Evolutionary conservation across 2,113 vertebrate species (phyloP), one percentile per base, ranked within the genome.

Genomic region (Ciconia maguari): DNA sequence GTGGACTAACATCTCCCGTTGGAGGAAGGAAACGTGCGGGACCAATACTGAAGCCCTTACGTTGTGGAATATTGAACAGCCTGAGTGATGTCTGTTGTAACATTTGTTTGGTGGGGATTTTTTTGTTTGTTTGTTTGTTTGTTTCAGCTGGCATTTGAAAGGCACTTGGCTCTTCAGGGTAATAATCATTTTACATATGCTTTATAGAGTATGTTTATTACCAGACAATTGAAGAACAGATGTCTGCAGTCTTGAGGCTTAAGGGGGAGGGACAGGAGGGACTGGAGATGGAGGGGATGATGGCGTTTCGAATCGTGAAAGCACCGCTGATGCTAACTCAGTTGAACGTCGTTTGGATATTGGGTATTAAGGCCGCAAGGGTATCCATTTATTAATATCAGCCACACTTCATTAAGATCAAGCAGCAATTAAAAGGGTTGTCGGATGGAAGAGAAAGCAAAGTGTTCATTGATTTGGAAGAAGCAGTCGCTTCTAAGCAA

Each of bases 331-430:
- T 55, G 71, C 75, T 92, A 46, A 60, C 38, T 41, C 55, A 24
- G 49, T 89, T 87, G 81, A 95, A 60, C 26, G 5, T 51, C 48
- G 32, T 38, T 92, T 51, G 83, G 84, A 49, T 90, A 36, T 34
- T 32, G 70, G 94, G 25, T 78, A 58, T 58, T 2, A 60, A 66
- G 41, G 64, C 87, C 9, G 6, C 18, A 36, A 82, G 83, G 84
- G 52, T 77, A 89, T 89, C 84, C 86, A 29, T 82, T 84, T 86
- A 66, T 96, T 95, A 83, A 80, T 93, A 83, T 78, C 95, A 96
- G 90, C 88, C 94, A 97, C 69, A 68, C 78, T 94, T 97, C 93
- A 84, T 98, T 98, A 98, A 94, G 83, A 96, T 97, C 96, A 95
- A 89, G 66, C 62, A 90, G 89, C 95, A 97, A 97, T 97, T 98